Evolutionary conservation across 2,113 vertebrate species (phyloP).

Genomic region (Origma solitaria): DNA sequence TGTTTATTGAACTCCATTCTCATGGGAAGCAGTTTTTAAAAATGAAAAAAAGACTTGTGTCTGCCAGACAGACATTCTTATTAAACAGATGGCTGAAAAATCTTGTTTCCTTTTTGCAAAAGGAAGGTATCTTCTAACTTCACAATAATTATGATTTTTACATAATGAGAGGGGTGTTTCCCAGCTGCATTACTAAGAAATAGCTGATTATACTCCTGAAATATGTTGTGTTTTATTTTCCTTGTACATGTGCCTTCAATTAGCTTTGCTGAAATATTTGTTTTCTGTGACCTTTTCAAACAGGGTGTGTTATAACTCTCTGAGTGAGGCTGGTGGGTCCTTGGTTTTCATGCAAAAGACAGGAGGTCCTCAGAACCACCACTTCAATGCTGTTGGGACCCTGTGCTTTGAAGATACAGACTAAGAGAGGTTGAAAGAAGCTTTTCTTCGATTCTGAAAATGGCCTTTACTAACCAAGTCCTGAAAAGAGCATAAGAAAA

Average conservation of each 20-base stretch:
- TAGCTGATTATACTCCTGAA: conserved; percentile 11
- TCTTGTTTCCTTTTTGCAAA: not conserved
- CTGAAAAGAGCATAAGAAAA: not conserved
- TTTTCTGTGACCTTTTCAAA: conserved; percentile 34
- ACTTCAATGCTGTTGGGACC: not conserved
- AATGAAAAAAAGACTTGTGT: not conserved
- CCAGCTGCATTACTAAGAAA: not conserved
- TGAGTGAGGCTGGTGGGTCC: not conserved
- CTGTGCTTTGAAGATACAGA: not conserved
- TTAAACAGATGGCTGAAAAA: not conserved
- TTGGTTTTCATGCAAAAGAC: not conserved
- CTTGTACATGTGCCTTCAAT: conserved; percentile 30
- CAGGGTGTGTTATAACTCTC: not conserved
- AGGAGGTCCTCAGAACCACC: not conserved
- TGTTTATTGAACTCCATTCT: not conserved
- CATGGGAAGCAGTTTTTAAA: not conserved
- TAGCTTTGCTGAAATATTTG: conserved; percentile 22
- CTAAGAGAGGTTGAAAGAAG: not conserved
- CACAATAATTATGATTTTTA: not conserved
- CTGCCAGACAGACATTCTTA: not conserved
- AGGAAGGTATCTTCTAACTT: not conserved
- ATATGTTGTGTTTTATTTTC: conserved; percentile 9
- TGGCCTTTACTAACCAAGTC: not conserved
- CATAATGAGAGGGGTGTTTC: not conserved
- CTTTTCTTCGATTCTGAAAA: not conserved